These are phyloP conservation scores for Myripristis jacobus DNA, from an alignment of 2,797 vertebrate species.

Conservation along the genomic window DNA sequence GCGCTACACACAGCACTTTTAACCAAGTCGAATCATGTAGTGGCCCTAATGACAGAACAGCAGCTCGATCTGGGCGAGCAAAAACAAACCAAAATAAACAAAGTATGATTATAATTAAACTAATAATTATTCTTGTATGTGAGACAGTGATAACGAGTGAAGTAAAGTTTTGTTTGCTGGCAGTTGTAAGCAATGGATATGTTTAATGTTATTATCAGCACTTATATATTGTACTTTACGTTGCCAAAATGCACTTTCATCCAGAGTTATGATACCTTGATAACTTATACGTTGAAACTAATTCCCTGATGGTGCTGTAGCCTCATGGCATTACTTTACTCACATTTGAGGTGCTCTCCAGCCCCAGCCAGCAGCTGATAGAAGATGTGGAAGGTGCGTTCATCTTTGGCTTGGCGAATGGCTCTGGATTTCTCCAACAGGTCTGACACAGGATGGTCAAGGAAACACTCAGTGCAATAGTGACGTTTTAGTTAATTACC, in stretches of 20 bases:
- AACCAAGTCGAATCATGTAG: not conserved
- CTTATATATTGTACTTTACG: not conserved
- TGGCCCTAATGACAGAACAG: too few species aligned
- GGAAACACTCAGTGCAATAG: slow-evolving; percentile 42
- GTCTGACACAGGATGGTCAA: slow-evolving; percentile 87
- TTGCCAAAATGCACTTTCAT: not conserved
- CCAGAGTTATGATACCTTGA: not conserved
- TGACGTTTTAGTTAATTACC: too few species aligned
- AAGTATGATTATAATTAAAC: too few species aligned
- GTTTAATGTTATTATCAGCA: not conserved
- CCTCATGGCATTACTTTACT: slow-evolving; percentile 67
- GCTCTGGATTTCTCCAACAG: slow-evolving; percentile 97
- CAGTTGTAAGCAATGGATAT: too few species aligned
- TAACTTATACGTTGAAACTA: not conserved
- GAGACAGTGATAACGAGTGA: too few species aligned
- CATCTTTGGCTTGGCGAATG: slow-evolving; percentile 98
- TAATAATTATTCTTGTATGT: too few species aligned
- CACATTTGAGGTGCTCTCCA: slow-evolving; percentile 95
- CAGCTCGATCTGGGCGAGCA: not conserved
- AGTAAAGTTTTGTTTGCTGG: too few species aligned
- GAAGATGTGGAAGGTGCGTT: slow-evolving; percentile 97
- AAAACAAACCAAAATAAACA: too few species aligned
- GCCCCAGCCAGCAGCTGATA: slow-evolving; percentile 96
- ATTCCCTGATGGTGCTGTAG: not conserved
- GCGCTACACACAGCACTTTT: not conserved